phyloP scores from a whole-genome alignment of 2,888 invertebrate species.

The Ectemnius lituratus region DNA sequence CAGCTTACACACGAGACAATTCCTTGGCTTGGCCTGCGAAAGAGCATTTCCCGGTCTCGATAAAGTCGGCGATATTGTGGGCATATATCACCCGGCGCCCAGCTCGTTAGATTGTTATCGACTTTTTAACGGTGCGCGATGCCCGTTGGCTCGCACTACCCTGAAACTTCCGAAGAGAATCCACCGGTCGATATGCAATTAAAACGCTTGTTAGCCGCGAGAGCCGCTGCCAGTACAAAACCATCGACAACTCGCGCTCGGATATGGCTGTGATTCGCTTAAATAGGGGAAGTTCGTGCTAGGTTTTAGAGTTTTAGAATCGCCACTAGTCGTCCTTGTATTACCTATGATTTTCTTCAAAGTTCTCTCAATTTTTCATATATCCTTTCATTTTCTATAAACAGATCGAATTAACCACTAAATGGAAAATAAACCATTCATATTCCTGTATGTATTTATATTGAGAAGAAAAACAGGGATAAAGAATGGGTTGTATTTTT shows the following conservation, averaged over 20 bases:
- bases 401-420: too few species aligned
- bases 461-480: too few species aligned
- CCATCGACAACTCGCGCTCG: constrained; percentile 32
- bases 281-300: too few species aligned
- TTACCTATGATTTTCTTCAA: too few species aligned
- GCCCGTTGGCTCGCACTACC: constrained; percentile 20
- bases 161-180: constrained; percentile 16
- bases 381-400: too few species aligned
- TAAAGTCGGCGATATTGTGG: constrained; percentile 6
- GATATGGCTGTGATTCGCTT: too few species aligned
- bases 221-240: constrained; percentile 19
- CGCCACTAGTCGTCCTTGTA: too few species aligned
- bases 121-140: constrained; percentile 23
- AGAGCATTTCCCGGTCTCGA: constrained; percentile 7
- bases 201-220: constrained; percentile 49
- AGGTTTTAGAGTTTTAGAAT: too few species aligned
- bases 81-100: constrained; percentile 13
- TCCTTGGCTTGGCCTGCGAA: background rate
- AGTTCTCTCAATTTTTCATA: too few species aligned
- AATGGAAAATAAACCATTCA: too few species aligned
- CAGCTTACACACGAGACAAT: background rate
- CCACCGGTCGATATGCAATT: constrained; percentile 46
- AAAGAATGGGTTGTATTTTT: too few species aligned
- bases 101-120: constrained; percentile 34
- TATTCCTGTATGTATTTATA: too few species aligned